A percentile compares a stretch with the other conserved stretches of the same genome.
Conservation (phyloP, 2,113 vertebrate species). For the Mastomys natalensis region DNA sequence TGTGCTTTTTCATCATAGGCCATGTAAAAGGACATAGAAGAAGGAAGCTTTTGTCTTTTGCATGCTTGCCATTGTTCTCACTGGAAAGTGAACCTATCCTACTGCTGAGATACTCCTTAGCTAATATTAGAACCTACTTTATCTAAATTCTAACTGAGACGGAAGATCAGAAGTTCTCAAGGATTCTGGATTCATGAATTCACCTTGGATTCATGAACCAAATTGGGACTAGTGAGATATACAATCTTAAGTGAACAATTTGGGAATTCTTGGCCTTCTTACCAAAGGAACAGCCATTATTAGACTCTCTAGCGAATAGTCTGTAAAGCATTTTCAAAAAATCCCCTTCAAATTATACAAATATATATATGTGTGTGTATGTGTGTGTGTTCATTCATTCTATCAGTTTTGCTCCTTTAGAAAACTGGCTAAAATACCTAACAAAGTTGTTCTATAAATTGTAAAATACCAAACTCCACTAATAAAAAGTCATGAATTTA, state of each 20-base stretch:
- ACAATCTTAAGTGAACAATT: neutral
- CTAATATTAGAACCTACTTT: neutral
- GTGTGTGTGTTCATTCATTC: neutral
- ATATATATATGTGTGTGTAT: too few species aligned
- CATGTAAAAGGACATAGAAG: neutral
- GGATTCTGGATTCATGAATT: too few species aligned
- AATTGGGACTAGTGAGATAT: neutral
- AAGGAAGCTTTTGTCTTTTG: neutral
- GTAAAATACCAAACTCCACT: too few species aligned
- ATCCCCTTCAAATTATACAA: neutral
- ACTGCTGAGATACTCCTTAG: neutral
- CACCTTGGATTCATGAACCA: neutral
- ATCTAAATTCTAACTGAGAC: neutral
- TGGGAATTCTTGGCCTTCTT: neutral
- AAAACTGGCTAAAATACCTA: neutral
- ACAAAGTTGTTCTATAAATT: too few species aligned
- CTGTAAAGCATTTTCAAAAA: neutral
- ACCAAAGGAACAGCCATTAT: neutral
- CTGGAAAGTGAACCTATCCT: neutral
- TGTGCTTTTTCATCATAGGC: neutral
- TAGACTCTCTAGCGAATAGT: neutral
- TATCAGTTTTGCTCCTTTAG: neutral
- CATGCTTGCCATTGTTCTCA: neutral
- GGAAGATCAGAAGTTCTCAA: neutral
- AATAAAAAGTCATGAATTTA: too few species aligned